Percentiles rank a stretch among this genome's conserved stretches.
Evolutionary conservation across 2,797 vertebrate genomes (phyloP).

Genomic region (Tauraco hartlaubi): DNA sequence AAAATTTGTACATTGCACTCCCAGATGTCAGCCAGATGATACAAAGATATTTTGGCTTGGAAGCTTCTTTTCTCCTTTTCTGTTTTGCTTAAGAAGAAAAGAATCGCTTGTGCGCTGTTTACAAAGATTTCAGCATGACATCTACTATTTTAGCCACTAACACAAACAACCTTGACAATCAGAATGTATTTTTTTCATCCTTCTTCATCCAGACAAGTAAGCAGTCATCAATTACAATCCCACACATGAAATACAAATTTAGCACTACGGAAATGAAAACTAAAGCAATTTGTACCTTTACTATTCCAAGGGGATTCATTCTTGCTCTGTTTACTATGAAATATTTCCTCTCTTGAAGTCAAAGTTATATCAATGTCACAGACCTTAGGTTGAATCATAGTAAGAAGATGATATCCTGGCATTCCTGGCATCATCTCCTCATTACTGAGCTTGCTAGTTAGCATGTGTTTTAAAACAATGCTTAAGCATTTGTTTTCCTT

Average conservation of each 20-base stretch:
- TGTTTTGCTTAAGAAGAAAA: conserved; percentile 67
- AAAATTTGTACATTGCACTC: conserved; percentile 28
- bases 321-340: conserved; percentile 76
- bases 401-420: conserved; percentile 62
- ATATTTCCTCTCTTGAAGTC: conserved; percentile 77
- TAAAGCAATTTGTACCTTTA: conserved; percentile 82
- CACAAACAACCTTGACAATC: conserved; percentile 78
- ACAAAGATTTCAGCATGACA: conserved; percentile 59
- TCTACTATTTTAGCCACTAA: conserved; percentile 75
- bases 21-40: conserved; percentile 46
- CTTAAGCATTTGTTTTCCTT: conserved; percentile 33
- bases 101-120: conserved; percentile 53
- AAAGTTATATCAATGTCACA: conserved; percentile 80
- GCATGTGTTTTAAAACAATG: conserved; percentile 62
- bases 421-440: conserved; percentile 57
- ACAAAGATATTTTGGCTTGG: conserved; percentile 44
- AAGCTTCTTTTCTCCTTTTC: conserved; percentile 49
- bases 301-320: conserved; percentile 79
- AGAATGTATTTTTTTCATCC: conserved; percentile 69
- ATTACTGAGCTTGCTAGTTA: conserved; percentile 73
- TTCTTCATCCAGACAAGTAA: conserved; percentile 72
- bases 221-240: conserved; percentile 77
- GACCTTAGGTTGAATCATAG: conserved; percentile 70
- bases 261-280: conserved; percentile 78
- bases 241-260: conserved; percentile 80